A percentile compares a stretch with the other conserved stretches of the same genome.
Evolutionary conservation across 2,888 invertebrate genomes (phyloP).

Genomic region (Norana najaformis): DNA sequence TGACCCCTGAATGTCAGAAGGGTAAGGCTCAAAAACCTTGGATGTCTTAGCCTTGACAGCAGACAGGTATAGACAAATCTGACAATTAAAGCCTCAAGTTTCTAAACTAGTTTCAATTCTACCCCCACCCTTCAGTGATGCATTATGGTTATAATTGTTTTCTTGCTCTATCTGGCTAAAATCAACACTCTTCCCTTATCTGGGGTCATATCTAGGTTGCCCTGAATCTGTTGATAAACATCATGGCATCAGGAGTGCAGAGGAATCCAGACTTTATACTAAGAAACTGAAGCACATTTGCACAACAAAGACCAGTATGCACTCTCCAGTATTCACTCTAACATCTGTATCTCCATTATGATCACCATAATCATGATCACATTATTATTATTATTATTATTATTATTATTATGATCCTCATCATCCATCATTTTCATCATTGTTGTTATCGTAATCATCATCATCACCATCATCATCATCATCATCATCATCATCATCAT

Average conservation of each 20-base stretch:
- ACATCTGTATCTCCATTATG: not conserved
- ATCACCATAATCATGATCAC: not conserved
- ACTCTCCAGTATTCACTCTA: not conserved
- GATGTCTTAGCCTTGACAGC: not conserved
- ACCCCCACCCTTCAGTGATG: not conserved
- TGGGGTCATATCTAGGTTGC: not conserved
- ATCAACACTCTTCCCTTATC: not conserved
- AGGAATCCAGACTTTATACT: not conserved
- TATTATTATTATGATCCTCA: too few relatives aligned
- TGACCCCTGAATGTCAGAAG: not conserved
- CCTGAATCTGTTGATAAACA: constrained; percentile 6
- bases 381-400: too few relatives aligned
- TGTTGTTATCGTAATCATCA: not conserved
- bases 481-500: not conserved
- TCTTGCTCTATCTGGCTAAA: not conserved
- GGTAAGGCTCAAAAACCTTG: not conserved
- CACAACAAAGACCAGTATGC: too few relatives aligned
- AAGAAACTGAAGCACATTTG: not conserved
- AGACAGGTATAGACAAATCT: not conserved
- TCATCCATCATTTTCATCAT: too few relatives aligned
- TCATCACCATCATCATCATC: not conserved
- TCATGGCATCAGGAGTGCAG: not conserved
- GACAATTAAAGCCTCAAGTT: not conserved
- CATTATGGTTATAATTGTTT: too few relatives aligned
- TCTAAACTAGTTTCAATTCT: not conserved